Percentiles rank a stretch among this genome's conserved stretches.
Evolutionary conservation across 1,140 invertebrate genomes (phyloP).

Genomic region (Pseudomyrmex gracilis): DNA sequence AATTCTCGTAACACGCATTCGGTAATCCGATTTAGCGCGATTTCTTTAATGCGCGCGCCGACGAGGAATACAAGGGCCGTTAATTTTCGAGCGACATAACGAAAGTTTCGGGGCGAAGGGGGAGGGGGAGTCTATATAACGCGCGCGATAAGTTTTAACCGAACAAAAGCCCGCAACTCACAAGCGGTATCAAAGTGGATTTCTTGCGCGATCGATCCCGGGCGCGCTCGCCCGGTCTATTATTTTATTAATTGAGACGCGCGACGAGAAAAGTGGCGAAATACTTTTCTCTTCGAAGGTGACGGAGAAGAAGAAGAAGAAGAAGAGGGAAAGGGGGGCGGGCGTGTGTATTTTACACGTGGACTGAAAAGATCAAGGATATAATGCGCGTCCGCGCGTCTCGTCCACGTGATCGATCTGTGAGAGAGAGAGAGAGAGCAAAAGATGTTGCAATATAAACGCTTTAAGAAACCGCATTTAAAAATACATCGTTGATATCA

Average conservation of each 20-base stretch:
- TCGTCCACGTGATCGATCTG: slow-evolving; percentile 7
- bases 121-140: too few relatives aligned
- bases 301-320: not conserved
- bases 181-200: not conserved
- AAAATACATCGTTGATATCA: slow-evolving; percentile 11
- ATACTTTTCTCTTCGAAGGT: slow-evolving; percentile 12
- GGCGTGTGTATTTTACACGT: slow-evolving; percentile 6
- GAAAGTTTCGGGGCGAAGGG: slow-evolving; percentile 19
- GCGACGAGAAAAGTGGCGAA: slow-evolving; percentile 26
- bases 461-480: not conserved
- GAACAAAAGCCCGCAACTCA: not conserved
- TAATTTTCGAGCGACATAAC: not conserved
- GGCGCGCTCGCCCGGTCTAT: slow-evolving; percentile 13
- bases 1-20: slow-evolving; percentile 7
- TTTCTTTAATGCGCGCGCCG: not conserved
- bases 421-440: too few relatives aligned
- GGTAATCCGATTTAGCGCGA: slow-evolving; percentile 28
- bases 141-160: slow-evolving; percentile 14
- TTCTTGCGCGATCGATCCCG: slow-evolving; percentile 33
- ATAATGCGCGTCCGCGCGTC: not conserved
- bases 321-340: too few relatives aligned
- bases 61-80: slow-evolving; percentile 11
- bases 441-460: not conserved
- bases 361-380: slow-evolving; percentile 40
- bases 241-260: slow-evolving; percentile 50